A percentile compares a stretch with the other conserved stretches of the same genome.
Evolutionary conservation across 1,140 invertebrate genomes (phyloP).

Genomic region (Leucophenga varia): DNA sequence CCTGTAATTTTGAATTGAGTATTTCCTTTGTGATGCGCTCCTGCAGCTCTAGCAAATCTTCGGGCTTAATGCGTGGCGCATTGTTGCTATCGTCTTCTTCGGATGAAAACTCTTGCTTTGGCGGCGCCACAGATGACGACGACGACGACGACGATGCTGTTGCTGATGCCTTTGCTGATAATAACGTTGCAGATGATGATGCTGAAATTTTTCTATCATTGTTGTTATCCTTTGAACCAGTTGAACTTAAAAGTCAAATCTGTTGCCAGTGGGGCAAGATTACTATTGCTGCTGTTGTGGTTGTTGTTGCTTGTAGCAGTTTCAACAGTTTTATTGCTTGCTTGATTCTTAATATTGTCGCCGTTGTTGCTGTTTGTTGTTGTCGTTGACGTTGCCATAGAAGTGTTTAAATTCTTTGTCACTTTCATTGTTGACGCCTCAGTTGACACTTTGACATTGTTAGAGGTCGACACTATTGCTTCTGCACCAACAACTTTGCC

Average conservation of each 20-base stretch:
- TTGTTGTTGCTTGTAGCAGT: neutral
- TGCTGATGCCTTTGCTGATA: slow-evolving; percentile 1
- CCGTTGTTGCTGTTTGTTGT: slow-evolving; percentile 4
- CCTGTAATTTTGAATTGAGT: slow-evolving; percentile 51
- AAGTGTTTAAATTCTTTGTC: no score
- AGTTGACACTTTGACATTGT: slow-evolving; percentile 3
- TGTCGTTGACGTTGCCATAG: slow-evolving; percentile 18
- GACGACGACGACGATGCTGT: neutral
- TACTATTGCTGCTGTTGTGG: neutral
- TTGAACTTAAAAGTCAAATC: neutral
- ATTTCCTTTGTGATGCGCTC: slow-evolving; percentile 53
- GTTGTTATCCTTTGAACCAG: neutral
- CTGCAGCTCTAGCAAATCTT: slow-evolving; percentile 48
- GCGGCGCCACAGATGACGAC: slow-evolving; percentile 7
- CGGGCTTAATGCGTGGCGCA: slow-evolving; percentile 29
- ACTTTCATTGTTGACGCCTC: neutral
- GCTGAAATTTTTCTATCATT: neutral
- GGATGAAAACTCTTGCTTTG: slow-evolving; percentile 11
- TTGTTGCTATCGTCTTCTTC: slow-evolving; percentile 10
- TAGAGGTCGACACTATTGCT: neutral
- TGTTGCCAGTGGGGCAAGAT: slow-evolving; percentile 2
- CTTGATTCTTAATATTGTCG: slow-evolving; percentile 11
- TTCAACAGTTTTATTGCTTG: slow-evolving; percentile 15
- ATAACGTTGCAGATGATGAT: neutral
- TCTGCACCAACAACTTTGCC: no score